Percentiles rank a stretch among this genome's conserved stretches.
phyloP scores from a whole-genome alignment of 2,797 vertebrate species.

The Paguma larvata region DNA sequence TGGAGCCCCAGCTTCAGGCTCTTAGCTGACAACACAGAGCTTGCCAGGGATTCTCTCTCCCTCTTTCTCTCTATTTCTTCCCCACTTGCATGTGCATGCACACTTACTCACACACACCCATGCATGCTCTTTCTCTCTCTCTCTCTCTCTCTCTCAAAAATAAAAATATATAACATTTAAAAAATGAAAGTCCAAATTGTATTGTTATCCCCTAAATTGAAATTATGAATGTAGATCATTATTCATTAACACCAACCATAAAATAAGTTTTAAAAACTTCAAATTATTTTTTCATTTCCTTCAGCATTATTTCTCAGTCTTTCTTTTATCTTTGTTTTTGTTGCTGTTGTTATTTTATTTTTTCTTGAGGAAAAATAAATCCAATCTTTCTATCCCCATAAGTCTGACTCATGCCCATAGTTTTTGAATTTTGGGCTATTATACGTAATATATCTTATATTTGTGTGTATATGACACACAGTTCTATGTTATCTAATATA shows the following conservation, averaged over 20 bases:
- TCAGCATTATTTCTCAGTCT: neutral
- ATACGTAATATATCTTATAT: neutral
- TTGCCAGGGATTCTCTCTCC: too few relatives aligned
- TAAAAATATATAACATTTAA: too few relatives aligned
- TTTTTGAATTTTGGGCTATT: neutral
- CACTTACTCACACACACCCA: too few relatives aligned
- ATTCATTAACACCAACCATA: neutral
- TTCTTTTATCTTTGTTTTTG: neutral
- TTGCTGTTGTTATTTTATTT: neutral
- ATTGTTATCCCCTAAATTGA: neutral
- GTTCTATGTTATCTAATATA: neutral
- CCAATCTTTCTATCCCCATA: neutral
- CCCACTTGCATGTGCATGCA: too few relatives aligned
- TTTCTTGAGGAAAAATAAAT: neutral
- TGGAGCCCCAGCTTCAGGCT: too few relatives aligned
- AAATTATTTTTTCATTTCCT: neutral
- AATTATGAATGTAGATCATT: neutral
- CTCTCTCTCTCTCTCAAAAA: too few relatives aligned
- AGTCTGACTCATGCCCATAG: too few relatives aligned
- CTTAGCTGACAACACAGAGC: too few relatives aligned
- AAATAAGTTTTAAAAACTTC: neutral
- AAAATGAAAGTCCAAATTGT: neutral
- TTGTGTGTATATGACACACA: neutral
- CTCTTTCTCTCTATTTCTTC: too few relatives aligned
- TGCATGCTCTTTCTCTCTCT: too few relatives aligned